Evolutionary conservation across 1,140 invertebrate species (phyloP), one percentile per base, ranked within the genome.

Genomic region (Globodera rostochiensis): DNA sequence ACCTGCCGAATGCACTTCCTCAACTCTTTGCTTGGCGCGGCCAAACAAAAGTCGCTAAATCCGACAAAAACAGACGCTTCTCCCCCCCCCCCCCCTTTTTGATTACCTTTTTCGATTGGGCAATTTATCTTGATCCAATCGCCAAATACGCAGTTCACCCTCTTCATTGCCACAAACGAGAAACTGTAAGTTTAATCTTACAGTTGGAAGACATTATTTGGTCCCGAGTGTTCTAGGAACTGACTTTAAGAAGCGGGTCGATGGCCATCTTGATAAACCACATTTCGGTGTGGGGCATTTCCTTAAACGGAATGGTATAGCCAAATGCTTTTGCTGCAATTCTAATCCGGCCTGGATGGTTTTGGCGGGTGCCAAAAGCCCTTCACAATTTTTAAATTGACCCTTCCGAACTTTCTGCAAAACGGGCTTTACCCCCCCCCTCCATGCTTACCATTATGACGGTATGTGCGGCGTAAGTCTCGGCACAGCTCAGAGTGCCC

Each of bases 381-480:
- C 36, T 70, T n/a, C n/a, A 8, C n/a, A 25, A 70, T 70, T 70
- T 70, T 70, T 11, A 15, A 70, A 70, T 45, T 6, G 21, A 9
- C 67, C 67, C 3, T 69, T 70, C 36, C 21, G 67, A 9, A 70
- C 8, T 25, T 70, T 21, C n/a, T 45, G 21, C 21, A 15, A 15
- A 66, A 70, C n/a, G 67, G 9, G 5, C 19, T 69, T 36, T 36
- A 36, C 36, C 36, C 36, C 36, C 36, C 36, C 36, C 36, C n/a
- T 13, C 7, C 15, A 64, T 50, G 21, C 45, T 66, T n/a, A 69
- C 81, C 83, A 84, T 82, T 21, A 66, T 49, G 49, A 73, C 84
- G 21, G 78, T 82, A 15, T 84, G 83, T 15, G 77, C 73, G n/a
- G 77, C 84, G 69, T 83, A 85, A 6, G 85, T 85, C 45, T 85